phyloP scores from a whole-genome alignment of 2,797 vertebrate species.

The Centroberyx gerrardi region DNA sequence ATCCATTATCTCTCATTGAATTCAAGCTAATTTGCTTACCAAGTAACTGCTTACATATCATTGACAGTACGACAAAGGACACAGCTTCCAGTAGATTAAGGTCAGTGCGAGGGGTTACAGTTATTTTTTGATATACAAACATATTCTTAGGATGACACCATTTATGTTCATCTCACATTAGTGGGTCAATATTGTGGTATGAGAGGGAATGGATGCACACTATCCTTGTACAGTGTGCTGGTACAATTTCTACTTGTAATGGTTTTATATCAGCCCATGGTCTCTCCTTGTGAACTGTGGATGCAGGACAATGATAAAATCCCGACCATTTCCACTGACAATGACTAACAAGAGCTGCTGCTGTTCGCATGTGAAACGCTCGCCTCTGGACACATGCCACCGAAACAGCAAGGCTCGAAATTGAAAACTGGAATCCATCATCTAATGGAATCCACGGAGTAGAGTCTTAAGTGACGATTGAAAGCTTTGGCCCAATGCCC shows the following conservation, averaged over 20 bases:
- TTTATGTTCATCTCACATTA: background rate
- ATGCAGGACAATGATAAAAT: constrained; percentile 44
- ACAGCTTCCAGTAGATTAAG: constrained; percentile 16
- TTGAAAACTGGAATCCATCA: constrained; percentile 76
- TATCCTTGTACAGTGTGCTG: constrained; percentile 28
- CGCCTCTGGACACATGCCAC: constrained; percentile 61
- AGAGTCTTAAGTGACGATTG: constrained; percentile 67
- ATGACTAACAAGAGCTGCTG: constrained; percentile 8
- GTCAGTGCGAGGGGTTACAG: constrained; percentile 17
- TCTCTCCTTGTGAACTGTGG: constrained; percentile 26
- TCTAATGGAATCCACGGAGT: constrained; percentile 59
- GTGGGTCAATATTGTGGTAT: constrained; percentile 4
- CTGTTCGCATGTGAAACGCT: constrained; percentile 53
- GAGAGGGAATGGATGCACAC: constrained; percentile 15
- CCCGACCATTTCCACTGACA: constrained; percentile 13
- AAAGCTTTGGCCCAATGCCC: constrained; percentile 66
- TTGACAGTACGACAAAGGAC: constrained; percentile 7
- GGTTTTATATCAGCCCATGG: constrained; percentile 3
- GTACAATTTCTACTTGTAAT: constrained; percentile 31
- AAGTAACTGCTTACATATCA: constrained; percentile 30
- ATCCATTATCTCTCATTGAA: constrained; percentile 58
- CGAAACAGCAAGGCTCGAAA: constrained; percentile 73
- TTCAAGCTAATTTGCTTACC: constrained; percentile 50
- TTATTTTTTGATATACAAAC: constrained; percentile 1
- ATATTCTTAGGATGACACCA: background rate